Evolutionary conservation across 35 echinoderm and acorn worm species (phyloP).

Genomic region (Holothuria glaberrima): DNA sequence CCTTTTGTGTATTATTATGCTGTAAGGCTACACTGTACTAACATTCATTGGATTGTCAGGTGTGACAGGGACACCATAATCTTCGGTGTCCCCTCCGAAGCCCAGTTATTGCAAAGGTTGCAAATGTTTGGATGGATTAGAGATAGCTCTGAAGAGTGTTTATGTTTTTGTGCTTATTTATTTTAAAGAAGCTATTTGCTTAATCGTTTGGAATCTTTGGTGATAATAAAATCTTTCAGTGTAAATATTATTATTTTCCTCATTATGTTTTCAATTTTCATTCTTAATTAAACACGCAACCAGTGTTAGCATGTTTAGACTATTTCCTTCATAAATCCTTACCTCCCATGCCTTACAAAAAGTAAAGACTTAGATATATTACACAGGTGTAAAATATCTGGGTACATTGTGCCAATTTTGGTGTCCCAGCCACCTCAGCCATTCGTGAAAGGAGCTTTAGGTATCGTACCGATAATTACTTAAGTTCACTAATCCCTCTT

Average conservation of each 20-base stretch:
- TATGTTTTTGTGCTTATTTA: neutral
- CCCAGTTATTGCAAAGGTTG: neutral
- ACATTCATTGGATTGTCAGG: neutral
- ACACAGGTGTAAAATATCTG: neutral
- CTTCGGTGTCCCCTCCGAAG: neutral
- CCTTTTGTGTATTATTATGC: neutral
- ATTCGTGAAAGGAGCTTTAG: no score
- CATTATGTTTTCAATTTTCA: neutral
- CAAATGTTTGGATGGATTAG: neutral
- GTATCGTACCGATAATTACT: no score
- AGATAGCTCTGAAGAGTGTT: conserved; percentile 2
- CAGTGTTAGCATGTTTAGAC: neutral
- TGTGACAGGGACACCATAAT: neutral
- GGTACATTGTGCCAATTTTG: neutral
- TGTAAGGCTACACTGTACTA: neutral
- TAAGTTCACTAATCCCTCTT: no score
- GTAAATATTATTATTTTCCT: neutral
- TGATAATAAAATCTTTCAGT: neutral
- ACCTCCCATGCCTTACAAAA: neutral
- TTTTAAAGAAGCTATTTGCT: neutral
- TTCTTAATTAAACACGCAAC: neutral
- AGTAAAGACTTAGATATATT: no score
- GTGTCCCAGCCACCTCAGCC: neutral
- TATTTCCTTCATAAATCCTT: neutral
- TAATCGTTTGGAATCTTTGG: neutral